phyloP scores from a whole-genome alignment of 2,888 invertebrate species.

The Linnaemya vulpina region DNA sequence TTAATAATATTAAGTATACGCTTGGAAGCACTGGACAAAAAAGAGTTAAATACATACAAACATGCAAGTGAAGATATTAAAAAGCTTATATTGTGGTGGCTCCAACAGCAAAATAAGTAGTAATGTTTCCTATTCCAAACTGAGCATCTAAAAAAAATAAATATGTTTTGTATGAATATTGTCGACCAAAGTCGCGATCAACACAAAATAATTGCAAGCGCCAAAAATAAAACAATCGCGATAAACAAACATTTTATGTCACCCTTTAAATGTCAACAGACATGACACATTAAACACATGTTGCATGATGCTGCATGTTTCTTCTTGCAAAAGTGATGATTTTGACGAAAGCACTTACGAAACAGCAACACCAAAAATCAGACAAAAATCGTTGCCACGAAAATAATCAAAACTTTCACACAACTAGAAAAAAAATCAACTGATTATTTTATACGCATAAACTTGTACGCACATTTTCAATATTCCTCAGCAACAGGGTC shows the following conservation, averaged over 20 bases:
- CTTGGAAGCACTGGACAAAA: too few species aligned
- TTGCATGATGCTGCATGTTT: constrained; percentile 59
- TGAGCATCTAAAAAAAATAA: too few species aligned
- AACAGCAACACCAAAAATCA: background rate
- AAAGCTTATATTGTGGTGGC: too few species aligned
- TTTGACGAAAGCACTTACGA: constrained; percentile 52
- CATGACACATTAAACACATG: constrained; percentile 57
- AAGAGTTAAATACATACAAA: too few species aligned
- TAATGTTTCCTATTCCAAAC: too few species aligned
- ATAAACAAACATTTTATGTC: constrained; percentile 33
- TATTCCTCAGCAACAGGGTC: constrained; percentile 10
- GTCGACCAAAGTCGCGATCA: too few species aligned
- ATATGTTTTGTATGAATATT: too few species aligned
- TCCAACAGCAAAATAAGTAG: too few species aligned
- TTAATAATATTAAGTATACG: too few species aligned
- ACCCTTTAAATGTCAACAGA: constrained; percentile 42
- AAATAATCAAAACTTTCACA: constrained; percentile 48
- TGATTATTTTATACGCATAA: constrained; percentile 35
- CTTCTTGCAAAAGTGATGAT: constrained; percentile 44
- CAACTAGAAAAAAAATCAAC: background rate
- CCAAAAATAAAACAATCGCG: background rate
- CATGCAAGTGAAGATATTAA: too few species aligned
- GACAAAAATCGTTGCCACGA: background rate
- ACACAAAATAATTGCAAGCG: background rate
- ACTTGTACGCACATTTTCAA: background rate